phyloP scores from a whole-genome alignment of 2,888 invertebrate species.

The Sphaeridia pumilis region DNA sequence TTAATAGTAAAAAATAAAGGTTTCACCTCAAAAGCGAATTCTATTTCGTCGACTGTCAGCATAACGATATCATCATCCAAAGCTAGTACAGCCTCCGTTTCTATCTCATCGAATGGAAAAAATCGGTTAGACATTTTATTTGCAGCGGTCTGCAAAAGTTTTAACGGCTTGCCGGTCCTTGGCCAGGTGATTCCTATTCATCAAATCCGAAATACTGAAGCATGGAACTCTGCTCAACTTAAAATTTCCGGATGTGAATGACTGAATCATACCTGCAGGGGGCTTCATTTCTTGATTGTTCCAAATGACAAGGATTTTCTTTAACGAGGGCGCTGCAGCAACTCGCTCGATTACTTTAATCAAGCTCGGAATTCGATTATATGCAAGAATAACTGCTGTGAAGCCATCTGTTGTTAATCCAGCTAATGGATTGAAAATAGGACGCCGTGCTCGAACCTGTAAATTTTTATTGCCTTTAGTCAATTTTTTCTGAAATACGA shows the following conservation, averaged over 20 bases:
- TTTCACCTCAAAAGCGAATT: slow-evolving; percentile 69
- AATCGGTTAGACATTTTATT: slow-evolving; percentile 93
- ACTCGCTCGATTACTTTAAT: slow-evolving; percentile 75
- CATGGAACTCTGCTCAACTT: slow-evolving; percentile 3
- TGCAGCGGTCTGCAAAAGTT: slow-evolving; percentile 76
- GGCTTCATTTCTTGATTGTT: slow-evolving; percentile 87
- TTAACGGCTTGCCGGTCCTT: slow-evolving; percentile 72
- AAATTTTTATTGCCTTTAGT: not conserved
- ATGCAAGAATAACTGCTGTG: slow-evolving; percentile 90
- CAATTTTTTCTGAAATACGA: no score
- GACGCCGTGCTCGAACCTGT: slow-evolving; percentile 38
- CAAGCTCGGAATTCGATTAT: slow-evolving; percentile 78
- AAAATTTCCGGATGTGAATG: not conserved
- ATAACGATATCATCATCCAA: slow-evolving; percentile 58
- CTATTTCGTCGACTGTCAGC: slow-evolving; percentile 77
- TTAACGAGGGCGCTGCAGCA: slow-evolving; percentile 73
- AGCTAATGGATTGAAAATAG: slow-evolving; percentile 73
- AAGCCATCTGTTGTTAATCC: slow-evolving; percentile 80
- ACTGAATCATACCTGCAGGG: slow-evolving; percentile 56
- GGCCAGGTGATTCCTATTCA: slow-evolving; percentile 80
- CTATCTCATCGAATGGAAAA: slow-evolving; percentile 89
- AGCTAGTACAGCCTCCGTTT: slow-evolving; percentile 89
- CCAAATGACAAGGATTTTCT: slow-evolving; percentile 89
- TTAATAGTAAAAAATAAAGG: not conserved
- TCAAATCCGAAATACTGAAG: slow-evolving; percentile 38